A percentile compares a stretch with the other conserved stretches of the same genome.
Evolutionary conservation across 2,888 invertebrate species (phyloP).

Genomic region (Yponomeuta malinellus): DNA sequence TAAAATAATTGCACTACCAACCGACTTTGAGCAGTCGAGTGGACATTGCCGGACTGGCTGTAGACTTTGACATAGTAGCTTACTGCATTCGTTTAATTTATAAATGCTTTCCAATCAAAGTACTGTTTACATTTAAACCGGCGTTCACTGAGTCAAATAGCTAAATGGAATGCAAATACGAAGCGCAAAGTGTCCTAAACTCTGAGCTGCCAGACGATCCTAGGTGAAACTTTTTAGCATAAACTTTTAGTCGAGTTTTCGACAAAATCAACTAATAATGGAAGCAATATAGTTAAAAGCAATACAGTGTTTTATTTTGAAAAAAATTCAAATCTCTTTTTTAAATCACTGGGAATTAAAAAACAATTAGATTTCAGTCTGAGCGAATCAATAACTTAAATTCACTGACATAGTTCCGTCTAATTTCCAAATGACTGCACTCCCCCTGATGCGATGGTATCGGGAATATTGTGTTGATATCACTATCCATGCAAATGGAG

Average conservation of each 20-base stretch:
- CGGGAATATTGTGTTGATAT: conserved; percentile 10
- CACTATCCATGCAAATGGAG: conserved; percentile 22
- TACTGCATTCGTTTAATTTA: conserved; percentile 17
- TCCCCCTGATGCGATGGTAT: conserved; percentile 15
- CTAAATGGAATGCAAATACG: conserved; percentile 64
- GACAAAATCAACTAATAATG: not conserved
- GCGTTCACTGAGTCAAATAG: conserved; percentile 35
- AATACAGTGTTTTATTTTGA: no score
- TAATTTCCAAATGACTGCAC: conserved; percentile 15
- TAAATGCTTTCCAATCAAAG: conserved; percentile 54
- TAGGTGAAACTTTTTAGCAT: not conserved
- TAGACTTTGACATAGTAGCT: conserved; percentile 4
- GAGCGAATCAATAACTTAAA: not conserved
- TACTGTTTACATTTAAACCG: conserved; percentile 58
- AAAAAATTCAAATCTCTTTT: no score
- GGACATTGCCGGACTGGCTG: not conserved
- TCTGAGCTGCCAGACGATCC: not conserved
- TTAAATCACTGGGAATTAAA: not conserved
- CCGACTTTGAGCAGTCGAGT: not conserved
- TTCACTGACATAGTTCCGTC: not conserved
- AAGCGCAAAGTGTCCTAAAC: conserved; percentile 36
- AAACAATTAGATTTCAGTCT: not conserved
- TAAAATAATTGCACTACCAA: not conserved
- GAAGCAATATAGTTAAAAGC: no score
- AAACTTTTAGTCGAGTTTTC: not conserved